A percentile compares a stretch with the other conserved stretches of the same genome.
phyloP scores from a whole-genome alignment of 2,113 vertebrate species.

The Leiothrix lutea region DNA sequence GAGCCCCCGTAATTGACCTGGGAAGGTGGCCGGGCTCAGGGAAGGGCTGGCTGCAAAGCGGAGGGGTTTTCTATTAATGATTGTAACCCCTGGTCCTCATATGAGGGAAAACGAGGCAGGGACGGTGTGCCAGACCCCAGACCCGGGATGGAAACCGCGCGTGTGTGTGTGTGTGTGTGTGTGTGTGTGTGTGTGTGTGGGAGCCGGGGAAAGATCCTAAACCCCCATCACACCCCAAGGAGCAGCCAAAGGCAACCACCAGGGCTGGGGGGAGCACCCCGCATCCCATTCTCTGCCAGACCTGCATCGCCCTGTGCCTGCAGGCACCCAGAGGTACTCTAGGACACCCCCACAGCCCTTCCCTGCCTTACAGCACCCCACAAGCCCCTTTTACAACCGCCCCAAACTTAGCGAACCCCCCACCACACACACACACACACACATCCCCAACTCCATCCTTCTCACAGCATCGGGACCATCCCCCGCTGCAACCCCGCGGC shows the following conservation, averaged over 20 bases:
- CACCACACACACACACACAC: background rate
- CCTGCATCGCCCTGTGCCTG: accelerated
- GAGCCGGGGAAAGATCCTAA: background rate
- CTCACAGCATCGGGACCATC: background rate
- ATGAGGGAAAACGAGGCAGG: background rate
- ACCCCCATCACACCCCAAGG: background rate
- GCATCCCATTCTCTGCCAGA: background rate
- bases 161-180: accelerated
- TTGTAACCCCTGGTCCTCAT: accelerated
- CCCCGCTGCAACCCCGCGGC: background rate
- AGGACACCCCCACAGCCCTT: background rate
- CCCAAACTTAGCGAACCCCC: background rate
- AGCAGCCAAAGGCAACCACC: background rate
- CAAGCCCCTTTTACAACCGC: background rate
- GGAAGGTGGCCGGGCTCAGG: background rate
- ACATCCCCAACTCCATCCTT: accelerated
- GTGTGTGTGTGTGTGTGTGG: too few species aligned
- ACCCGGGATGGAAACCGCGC: accelerated
- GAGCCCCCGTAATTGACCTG: background rate
- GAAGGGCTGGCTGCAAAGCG: background rate
- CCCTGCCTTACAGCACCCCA: background rate
- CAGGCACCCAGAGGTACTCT: background rate
- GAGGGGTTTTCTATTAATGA: background rate
- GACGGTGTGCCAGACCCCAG: background rate
- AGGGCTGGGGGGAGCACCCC: accelerated